A percentile compares a stretch with the other conserved stretches of the same genome.
phyloP scores from a whole-genome alignment of 2,888 invertebrate species.

The Sturmia bella region DNA sequence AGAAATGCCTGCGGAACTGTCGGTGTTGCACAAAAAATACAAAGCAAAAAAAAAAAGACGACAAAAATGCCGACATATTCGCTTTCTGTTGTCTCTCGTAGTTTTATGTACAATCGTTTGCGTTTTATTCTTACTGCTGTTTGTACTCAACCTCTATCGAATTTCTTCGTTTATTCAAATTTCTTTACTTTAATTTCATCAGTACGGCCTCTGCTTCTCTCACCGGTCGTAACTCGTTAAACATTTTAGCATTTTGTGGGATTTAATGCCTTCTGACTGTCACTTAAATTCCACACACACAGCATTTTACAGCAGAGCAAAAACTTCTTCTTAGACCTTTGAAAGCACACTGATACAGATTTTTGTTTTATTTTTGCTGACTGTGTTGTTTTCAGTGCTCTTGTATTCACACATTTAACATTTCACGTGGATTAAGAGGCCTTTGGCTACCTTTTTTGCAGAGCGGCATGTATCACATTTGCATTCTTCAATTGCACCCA shows the following conservation, averaged over 20 bases:
- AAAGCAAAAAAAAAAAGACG: conserved; percentile 35
- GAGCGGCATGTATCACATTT: conserved; percentile 62
- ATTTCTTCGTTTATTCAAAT: conserved; percentile 53
- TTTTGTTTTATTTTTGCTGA: conserved; percentile 20
- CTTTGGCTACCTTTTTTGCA: conserved; percentile 56
- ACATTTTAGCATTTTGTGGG: conserved; percentile 40
- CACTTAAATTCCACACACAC: conserved; percentile 45
- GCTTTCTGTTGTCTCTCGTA: conserved; percentile 38
- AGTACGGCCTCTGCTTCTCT: neutral
- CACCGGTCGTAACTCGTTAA: neutral
- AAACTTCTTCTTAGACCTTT: conserved; percentile 22
- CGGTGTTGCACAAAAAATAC: conserved; percentile 12
- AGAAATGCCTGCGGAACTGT: conserved; percentile 47
- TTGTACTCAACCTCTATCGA: conserved; percentile 42
- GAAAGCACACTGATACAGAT: conserved; percentile 45
- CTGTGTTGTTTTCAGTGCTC: conserved; percentile 18
- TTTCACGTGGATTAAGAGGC: conserved; percentile 57
- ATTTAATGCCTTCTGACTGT: conserved; percentile 31
- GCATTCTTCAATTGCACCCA: conserved; percentile 65
- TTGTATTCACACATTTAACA: conserved; percentile 52
- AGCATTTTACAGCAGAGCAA: neutral
- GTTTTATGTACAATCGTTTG: conserved; percentile 22
- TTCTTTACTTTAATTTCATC: conserved; percentile 42
- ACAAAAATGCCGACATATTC: conserved; percentile 57
- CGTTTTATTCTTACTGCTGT: conserved; percentile 51